Conservation (phyloP, 2,113 vertebrate genomes). For the Physeter macrocephalus region DNA sequence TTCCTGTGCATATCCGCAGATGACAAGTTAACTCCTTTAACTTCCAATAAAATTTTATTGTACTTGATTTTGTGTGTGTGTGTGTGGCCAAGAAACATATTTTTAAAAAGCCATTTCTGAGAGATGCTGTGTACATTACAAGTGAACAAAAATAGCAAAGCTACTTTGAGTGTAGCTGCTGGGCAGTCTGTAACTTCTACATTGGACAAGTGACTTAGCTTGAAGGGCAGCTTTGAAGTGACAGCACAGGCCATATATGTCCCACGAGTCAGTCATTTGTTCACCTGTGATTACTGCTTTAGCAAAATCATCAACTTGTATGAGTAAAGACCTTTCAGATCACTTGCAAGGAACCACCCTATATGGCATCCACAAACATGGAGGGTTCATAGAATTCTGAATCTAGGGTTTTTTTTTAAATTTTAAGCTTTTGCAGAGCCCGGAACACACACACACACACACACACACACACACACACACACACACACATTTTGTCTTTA, state of each 20-base stretch:
- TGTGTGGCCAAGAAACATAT: background rate
- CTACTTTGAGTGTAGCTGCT: background rate
- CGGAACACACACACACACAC: background rate
- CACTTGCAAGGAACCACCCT: background rate
- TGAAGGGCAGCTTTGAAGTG: background rate
- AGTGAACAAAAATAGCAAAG: background rate
- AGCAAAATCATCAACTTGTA: background rate
- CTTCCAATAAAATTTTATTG: background rate
- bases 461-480: no score
- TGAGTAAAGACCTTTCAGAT: background rate
- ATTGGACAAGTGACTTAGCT: background rate
- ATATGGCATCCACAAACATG: background rate
- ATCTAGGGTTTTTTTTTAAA: background rate
- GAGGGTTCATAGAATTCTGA: background rate
- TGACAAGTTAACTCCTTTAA: background rate
- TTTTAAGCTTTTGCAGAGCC: background rate
- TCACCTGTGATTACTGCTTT: background rate
- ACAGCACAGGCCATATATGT: background rate
- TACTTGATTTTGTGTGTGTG: background rate
- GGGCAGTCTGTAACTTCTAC: background rate
- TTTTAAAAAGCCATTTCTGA: background rate
- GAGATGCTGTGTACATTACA: background rate
- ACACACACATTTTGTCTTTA: background rate
- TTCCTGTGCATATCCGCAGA: background rate
- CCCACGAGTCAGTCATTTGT: background rate